Conservation (phyloP, 1,140 invertebrate genomes). For the Sinella curviseta region DNA sequence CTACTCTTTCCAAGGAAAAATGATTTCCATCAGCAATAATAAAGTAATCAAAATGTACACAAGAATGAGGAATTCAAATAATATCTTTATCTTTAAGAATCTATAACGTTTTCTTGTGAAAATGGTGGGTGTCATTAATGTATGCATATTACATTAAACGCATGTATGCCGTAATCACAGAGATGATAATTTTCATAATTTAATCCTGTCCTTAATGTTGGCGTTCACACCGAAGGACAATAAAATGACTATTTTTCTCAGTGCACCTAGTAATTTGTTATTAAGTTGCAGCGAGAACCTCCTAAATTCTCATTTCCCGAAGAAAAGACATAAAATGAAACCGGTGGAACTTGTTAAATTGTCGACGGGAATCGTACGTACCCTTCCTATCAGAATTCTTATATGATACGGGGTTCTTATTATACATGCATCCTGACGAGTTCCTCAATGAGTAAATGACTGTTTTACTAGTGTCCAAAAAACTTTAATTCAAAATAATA, state of each 20-base stretch:
- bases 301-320: background rate
- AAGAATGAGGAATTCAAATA: too few species aligned
- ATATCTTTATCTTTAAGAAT: background rate
- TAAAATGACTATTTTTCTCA: slow-evolving; percentile 16
- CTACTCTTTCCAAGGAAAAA: too few species aligned
- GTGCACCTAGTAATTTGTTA: slow-evolving; percentile 3
- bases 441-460: background rate
- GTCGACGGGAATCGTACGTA: background rate
- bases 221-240: slow-evolving; percentile 8
- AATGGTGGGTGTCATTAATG: background rate
- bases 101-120: background rate
- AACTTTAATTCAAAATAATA: too few species aligned
- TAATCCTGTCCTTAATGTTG: slow-evolving; percentile 9
- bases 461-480: background rate
- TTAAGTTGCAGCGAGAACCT: background rate
- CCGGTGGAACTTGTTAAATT: slow-evolving; percentile 21
- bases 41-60: too few species aligned
- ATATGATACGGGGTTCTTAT: too few species aligned
- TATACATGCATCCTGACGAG: too few species aligned
- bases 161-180: background rate
- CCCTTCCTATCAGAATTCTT: background rate
- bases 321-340: slow-evolving; percentile 7
- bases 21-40: too few species aligned
- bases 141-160: background rate
- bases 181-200: slow-evolving; percentile 9